Base-by-base conservation (phyloP, 1,140 invertebrate genomes). In the Halesus radiatus region DNA sequence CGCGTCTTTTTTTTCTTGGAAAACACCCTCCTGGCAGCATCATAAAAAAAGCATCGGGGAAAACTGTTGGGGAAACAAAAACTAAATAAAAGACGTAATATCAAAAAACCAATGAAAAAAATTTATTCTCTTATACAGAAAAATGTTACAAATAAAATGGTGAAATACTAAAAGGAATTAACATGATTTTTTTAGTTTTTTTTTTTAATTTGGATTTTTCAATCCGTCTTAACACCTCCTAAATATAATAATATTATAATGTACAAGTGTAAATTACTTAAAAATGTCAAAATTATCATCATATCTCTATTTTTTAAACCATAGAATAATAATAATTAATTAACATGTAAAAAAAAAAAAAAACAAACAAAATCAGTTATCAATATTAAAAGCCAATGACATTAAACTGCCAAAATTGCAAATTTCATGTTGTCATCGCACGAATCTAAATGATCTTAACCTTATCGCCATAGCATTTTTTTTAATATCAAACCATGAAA, bases 101-200 rank as follows among this genome's bases (percentile, higher is more conserved):
- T 72, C 68, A 72, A 72, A 72, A n/a, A 72, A 72, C 68, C 68
- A 72, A 72, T 72, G 68, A 72, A 72, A 72, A 72, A 72, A 72
- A 72, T 72, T n/a, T 72, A 72, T 72, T 72, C 45, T 72, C 68
- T 72, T 72, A 72, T n/a, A 72, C 45, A 72, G 68, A 72, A 72
- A 66, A 72, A 72, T 72, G 37, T 72, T 72, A 72, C 32, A 72
- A 72, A 72, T 72, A 52, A 72, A 72, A 52, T 72, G 7, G 18
- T 22, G 45, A 52, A 72, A 50, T 18, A 50, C 45, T 52, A 72
- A 53, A 72, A 72, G 68, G 68, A 72, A 72, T 52, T 72, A 72
- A 72, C 68, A 72, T 72, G 18, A n/a, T 50, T 72, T 72, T 72
- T 72, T 72, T 23, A 18, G 8, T 72, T 37, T n/a, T 52, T 72